Conservation (phyloP, 2,797 vertebrate genomes). For the Rhinogobio ventralis region DNA sequence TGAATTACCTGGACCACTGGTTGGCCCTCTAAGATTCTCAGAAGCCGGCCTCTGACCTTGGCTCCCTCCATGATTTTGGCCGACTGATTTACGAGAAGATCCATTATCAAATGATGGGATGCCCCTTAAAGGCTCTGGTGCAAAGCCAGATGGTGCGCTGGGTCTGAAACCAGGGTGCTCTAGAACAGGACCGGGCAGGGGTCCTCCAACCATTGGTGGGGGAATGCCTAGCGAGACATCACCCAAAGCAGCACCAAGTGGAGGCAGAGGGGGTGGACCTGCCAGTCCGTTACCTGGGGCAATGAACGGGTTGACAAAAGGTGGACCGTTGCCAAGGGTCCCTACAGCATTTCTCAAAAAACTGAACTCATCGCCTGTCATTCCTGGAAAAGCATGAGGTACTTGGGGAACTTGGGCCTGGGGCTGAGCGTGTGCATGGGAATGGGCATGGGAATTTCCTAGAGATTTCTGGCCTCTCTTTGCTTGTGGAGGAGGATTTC, state of each 20-base stretch:
- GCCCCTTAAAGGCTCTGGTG: conserved; percentile 77
- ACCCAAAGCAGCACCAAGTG: conserved; percentile 86
- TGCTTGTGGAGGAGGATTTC: conserved; percentile 92
- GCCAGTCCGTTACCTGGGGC: conserved; percentile 87
- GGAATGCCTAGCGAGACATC: conserved; percentile 83
- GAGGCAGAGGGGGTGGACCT: conserved; percentile 90
- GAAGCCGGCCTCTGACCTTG: conserved; percentile 80
- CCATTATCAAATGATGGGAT: conserved; percentile 84
- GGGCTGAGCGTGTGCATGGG: conserved; percentile 75
- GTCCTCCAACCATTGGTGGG: conserved; percentile 83
- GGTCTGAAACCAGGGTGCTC: conserved; percentile 91
- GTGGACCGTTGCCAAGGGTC: conserved; percentile 85
- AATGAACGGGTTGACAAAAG: conserved; percentile 91
- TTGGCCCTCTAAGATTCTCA: conserved; percentile 84
- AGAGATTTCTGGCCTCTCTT: conserved; percentile 90
- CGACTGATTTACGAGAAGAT: conserved; percentile 77
- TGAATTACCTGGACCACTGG: conserved; percentile 85
- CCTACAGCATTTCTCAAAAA: conserved; percentile 88
- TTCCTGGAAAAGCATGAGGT: conserved; percentile 77
- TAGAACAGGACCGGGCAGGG: conserved; percentile 84
- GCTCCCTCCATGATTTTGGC: conserved; percentile 79
- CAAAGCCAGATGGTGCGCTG: conserved; percentile 82
- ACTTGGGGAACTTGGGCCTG: conserved; percentile 79
- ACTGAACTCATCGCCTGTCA: conserved; percentile 89
- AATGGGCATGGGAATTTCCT: conserved; percentile 72